These are phyloP conservation scores for Diplazon laetatorius DNA, from an alignment of 2,888 invertebrate genomes.

Conservation along the genomic window DNA sequence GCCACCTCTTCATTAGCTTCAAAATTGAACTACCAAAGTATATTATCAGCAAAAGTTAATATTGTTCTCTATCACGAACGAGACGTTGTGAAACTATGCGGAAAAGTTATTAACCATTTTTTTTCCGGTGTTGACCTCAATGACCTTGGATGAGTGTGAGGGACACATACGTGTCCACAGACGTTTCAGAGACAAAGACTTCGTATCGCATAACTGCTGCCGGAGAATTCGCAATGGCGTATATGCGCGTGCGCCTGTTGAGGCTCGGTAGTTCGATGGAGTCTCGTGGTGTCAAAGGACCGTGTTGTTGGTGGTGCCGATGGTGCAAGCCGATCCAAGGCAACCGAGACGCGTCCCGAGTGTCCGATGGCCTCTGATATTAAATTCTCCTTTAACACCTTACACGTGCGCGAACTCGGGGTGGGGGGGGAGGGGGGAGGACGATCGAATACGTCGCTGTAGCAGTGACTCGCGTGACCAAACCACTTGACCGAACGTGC, in stretches of 20 bases:
- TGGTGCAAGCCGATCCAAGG: constrained; percentile 73
- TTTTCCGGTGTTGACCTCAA: too few species aligned
- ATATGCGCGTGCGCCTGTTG: constrained; percentile 57
- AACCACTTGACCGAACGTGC: constrained; percentile 1
- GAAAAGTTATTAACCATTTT: neutral
- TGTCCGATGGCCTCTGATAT: constrained; percentile 78
- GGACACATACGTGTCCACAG: too few species aligned
- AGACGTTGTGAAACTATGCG: too few species aligned
- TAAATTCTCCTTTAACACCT: constrained; percentile 76
- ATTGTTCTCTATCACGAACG: too few species aligned
- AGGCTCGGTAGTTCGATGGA: constrained; percentile 73
- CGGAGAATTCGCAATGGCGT: constrained; percentile 43
- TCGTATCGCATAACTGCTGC: constrained; percentile 26
- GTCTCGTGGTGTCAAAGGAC: constrained; percentile 77
- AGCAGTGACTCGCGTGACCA: neutral
- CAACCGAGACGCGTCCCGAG: constrained; percentile 57
- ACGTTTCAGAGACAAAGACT: constrained; percentile 10
- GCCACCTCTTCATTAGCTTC: neutral
- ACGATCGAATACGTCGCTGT: neutral
- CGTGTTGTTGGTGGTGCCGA: constrained; percentile 49
- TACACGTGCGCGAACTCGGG: constrained; percentile 40
- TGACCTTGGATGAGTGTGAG: too few species aligned
- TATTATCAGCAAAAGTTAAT: too few species aligned
- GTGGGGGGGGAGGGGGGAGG: neutral
- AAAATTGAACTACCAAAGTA: neutral